phyloP scores from a whole-genome alignment of 2,888 invertebrate genomes.

The Copidosoma aretas region DNA sequence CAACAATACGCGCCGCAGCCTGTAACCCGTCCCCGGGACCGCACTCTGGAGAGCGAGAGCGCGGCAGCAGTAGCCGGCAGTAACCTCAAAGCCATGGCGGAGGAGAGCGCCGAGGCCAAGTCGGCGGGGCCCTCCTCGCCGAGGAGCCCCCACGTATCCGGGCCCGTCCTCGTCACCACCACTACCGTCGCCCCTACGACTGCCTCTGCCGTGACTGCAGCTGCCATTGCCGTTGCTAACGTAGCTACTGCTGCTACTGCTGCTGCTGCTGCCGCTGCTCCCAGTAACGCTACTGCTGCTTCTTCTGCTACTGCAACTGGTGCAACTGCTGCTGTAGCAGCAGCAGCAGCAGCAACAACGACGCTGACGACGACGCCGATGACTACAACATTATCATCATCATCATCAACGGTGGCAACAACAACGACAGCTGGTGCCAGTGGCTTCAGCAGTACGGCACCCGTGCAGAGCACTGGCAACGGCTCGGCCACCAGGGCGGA shows the following conservation, averaged over 20 bases:
- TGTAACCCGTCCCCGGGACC: no score
- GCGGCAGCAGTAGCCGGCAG: not conserved
- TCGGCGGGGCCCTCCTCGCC: constrained; percentile 56
- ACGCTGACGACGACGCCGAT: no score
- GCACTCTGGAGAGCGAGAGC: no score
- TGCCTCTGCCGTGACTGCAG: no score
- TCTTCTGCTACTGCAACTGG: not conserved
- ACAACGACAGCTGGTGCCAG: constrained; percentile 14
- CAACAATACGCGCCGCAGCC: no score
- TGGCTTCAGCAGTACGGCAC: constrained; percentile 24
- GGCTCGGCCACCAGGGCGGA: constrained; percentile 56
- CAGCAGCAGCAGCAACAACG: no score
- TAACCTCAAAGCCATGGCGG: constrained; percentile 51
- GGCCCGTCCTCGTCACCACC: not conserved
- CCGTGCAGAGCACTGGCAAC: no score
- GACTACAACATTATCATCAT: no score
- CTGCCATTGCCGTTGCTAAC: no score
- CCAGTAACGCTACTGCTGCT: not conserved
- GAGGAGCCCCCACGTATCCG: constrained; percentile 49
- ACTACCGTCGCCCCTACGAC: not conserved
- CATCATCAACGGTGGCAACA: no score
- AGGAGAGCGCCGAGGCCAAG: constrained; percentile 54
- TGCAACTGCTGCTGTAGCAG: not conserved
- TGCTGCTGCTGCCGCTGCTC: not conserved
- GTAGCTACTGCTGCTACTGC: not conserved